Evolutionary conservation across 2,797 vertebrate genomes (phyloP).

Genomic region (Sciurus carolinensis): DNA sequence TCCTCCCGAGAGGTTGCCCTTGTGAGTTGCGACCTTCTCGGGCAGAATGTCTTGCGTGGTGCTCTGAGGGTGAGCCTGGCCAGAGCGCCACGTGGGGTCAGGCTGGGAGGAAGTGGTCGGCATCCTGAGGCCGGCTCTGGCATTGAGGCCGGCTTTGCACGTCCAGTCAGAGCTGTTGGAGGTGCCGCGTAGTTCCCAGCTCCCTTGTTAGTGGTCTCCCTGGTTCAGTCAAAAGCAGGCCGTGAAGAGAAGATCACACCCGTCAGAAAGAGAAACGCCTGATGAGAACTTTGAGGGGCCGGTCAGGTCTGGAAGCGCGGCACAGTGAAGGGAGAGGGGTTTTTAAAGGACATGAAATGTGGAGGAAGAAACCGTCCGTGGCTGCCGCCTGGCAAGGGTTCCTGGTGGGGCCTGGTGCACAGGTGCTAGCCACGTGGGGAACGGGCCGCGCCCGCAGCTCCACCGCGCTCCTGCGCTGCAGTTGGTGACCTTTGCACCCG

Average conservation of each 20-base stretch:
- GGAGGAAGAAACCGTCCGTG: rapidly evolving
- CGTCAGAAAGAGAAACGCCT: not conserved
- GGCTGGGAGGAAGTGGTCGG: rapidly evolving
- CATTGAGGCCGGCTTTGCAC: rapidly evolving
- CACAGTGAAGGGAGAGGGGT: not conserved
- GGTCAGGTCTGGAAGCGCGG: not conserved
- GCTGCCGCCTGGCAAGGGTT: no score
- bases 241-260: rapidly evolving
- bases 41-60: rapidly evolving
- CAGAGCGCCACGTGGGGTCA: rapidly evolving
- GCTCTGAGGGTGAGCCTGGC: rapidly evolving
- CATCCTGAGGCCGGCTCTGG: not conserved
- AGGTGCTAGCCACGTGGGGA: rapidly evolving
- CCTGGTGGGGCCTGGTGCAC: rapidly evolving
- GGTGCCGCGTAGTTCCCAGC: no score
- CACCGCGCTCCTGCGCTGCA: rapidly evolving
- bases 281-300: not conserved
- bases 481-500: not conserved
- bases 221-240: not conserved
- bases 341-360: not conserved
- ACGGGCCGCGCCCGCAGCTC: rapidly evolving
- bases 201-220: not conserved
- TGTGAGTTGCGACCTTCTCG: not conserved
- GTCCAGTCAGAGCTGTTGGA: rapidly evolving
- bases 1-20: not conserved